Conservation (phyloP, 1,140 invertebrate species). For the Hyposmocoma kahamanoa region DNA sequence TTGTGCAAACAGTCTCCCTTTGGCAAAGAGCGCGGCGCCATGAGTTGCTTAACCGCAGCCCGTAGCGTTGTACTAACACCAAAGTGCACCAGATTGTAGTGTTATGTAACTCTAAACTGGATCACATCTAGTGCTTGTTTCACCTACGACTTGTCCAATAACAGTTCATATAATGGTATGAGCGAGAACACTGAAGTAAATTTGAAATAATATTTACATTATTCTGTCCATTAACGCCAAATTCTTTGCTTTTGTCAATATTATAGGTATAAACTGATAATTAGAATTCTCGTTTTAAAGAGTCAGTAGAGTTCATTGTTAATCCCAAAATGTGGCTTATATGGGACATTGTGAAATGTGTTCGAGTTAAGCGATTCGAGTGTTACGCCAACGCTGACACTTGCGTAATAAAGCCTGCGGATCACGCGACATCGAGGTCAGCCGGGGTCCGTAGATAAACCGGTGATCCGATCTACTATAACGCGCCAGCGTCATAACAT, state of each 20-base stretch:
- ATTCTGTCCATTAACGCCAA: no score
- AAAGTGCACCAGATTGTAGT: constrained; percentile 41
- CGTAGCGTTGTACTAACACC: constrained; percentile 22
- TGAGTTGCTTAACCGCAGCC: constrained; percentile 21
- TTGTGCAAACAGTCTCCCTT: constrained; percentile 17
- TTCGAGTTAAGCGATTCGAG: neutral
- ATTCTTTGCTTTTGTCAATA: neutral
- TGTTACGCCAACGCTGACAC: neutral
- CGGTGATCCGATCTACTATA: constrained; percentile 14
- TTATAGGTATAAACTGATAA: neutral
- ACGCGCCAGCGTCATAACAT: neutral
- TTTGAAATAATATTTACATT: no score
- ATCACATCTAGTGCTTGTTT: constrained; percentile 11
- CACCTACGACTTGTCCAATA: no score
- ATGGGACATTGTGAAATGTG: neutral
- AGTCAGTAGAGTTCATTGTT: neutral
- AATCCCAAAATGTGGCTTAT: neutral
- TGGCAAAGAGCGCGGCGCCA: constrained; percentile 8
- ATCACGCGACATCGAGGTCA: constrained; percentile 12
- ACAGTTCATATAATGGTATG: no score
- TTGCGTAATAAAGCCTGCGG: constrained; percentile 3
- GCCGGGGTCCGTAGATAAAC: constrained; percentile 2
- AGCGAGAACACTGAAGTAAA: no score
- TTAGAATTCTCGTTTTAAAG: neutral
- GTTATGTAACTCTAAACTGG: constrained; percentile 30